phyloP scores from a whole-genome alignment of 1,140 invertebrate genomes.

The Oreohelix idahoensis region DNA sequence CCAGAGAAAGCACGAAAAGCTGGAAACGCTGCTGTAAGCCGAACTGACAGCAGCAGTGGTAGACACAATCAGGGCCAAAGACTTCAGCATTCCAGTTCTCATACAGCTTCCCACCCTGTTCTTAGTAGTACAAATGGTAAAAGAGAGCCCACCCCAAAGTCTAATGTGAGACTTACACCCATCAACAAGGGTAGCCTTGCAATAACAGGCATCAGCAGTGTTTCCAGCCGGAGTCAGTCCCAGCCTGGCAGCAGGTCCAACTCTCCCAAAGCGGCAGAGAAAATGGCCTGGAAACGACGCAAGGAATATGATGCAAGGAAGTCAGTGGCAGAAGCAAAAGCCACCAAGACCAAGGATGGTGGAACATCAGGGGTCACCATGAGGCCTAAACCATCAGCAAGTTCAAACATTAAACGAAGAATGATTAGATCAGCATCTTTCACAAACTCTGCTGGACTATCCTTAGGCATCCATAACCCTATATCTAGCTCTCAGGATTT shows the following conservation, averaged over 20 bases:
- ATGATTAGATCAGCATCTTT: conserved; percentile 66
- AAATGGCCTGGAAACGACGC: conserved; percentile 92
- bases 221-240: conserved; percentile 49
- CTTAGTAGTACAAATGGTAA: background rate
- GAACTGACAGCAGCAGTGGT: conserved; percentile 77
- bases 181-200: conserved; percentile 47
- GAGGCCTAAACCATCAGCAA: conserved; percentile 24
- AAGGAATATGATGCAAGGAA: conserved; percentile 93
- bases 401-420: conserved; percentile 35
- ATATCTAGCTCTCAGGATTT: conserved; percentile 59
- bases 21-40: conserved; percentile 70
- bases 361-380: background rate
- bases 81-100: conserved; percentile 55
- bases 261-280: conserved; percentile 77
- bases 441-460: conserved; percentile 56
- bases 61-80: conserved; percentile 77
- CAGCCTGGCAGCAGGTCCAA: conserved; percentile 59
- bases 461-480: conserved; percentile 48
- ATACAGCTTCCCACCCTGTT: conserved; percentile 27
- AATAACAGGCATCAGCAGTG: conserved; percentile 56
- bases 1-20: conserved; percentile 1
- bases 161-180: conserved; percentile 52
- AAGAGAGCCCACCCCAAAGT: conserved; percentile 20
- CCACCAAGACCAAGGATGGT: conserved; percentile 53
- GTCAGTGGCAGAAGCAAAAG: conserved; percentile 81